Evolutionary conservation across 2,113 vertebrate genomes (phyloP).

Genomic region (Oreochromis aureus): DNA sequence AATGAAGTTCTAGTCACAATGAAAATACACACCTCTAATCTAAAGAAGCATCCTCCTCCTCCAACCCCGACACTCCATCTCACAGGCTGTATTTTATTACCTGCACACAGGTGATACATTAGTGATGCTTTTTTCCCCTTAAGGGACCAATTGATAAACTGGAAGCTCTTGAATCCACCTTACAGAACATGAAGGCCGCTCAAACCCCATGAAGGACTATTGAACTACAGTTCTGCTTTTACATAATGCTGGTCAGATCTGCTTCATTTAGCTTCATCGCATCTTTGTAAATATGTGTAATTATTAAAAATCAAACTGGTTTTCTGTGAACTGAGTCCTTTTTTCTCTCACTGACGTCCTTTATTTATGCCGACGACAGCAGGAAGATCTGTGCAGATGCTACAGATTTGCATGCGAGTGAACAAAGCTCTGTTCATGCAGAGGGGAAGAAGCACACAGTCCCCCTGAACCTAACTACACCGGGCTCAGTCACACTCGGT

Average conservation of each 20-base stretch:
- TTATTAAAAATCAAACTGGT: conserved; percentile 67
- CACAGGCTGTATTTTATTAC: background rate
- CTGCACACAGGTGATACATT: background rate
- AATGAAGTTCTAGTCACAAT: conserved; percentile 14
- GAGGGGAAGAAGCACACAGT: background rate
- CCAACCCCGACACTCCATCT: background rate
- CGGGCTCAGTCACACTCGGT: background rate
- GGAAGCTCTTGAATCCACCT: conserved; percentile 17
- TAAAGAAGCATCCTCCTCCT: background rate
- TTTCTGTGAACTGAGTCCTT: conserved; percentile 45
- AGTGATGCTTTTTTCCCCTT: background rate
- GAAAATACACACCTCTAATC: background rate
- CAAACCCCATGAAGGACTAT: background rate
- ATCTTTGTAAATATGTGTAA: conserved; percentile 73
- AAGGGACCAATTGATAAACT: conserved; percentile 47
- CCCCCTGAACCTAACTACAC: background rate
- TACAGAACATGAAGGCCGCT: background rate
- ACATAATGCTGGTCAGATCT: conserved; percentile 26
- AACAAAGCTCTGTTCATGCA: background rate
- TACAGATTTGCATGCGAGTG: background rate
- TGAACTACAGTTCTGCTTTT: background rate
- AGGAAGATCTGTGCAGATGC: conserved; percentile 1
- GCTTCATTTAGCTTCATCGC: conserved; percentile 49
- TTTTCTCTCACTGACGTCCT: conserved; percentile 17
- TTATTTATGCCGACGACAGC: conserved; percentile 19